Percentiles rank a stretch among this genome's conserved stretches.
These are phyloP conservation scores for Eupithecia dodoneata DNA, from an alignment of 2,888 invertebrate genomes.

Conservation along the genomic window DNA sequence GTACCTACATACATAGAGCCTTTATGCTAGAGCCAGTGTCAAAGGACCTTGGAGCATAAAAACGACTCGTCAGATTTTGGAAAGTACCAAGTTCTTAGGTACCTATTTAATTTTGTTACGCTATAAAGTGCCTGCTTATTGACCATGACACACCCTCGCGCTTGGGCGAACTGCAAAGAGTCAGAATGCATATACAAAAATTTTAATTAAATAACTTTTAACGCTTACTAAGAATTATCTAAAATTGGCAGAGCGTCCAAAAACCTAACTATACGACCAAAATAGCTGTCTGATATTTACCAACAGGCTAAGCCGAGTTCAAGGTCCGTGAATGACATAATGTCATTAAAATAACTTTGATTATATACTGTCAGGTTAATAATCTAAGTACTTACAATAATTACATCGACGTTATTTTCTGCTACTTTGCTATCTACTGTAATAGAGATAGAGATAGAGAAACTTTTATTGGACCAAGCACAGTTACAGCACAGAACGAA, in stretches of 20 bases:
- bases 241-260: slow-evolving; percentile 8
- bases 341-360: too few relatives aligned
- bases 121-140: not conserved
- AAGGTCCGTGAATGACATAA: slow-evolving; percentile 52
- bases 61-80: too few relatives aligned
- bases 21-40: too few relatives aligned
- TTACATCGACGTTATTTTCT: not conserved
- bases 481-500: too few relatives aligned
- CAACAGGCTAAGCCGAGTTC: slow-evolving; percentile 46
- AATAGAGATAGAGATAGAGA: too few relatives aligned
- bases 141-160: not conserved
- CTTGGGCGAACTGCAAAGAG: slow-evolving; percentile 1
- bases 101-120: slow-evolving; percentile 1
- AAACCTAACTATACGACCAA: not conserved
- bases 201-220: not conserved
- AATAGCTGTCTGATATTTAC: slow-evolving; percentile 16
- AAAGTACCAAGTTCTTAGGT: too few relatives aligned
- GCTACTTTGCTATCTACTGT: slow-evolving; percentile 36
- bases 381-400: too few relatives aligned
- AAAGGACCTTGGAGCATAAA: too few relatives aligned
- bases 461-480: too few relatives aligned
- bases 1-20: not conserved
- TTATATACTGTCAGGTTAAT: too few relatives aligned
- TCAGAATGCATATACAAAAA: not conserved
- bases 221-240: not conserved